Evolutionary conservation across 2,888 invertebrate species (phyloP).

Genomic region (Trachelus tabidus): DNA sequence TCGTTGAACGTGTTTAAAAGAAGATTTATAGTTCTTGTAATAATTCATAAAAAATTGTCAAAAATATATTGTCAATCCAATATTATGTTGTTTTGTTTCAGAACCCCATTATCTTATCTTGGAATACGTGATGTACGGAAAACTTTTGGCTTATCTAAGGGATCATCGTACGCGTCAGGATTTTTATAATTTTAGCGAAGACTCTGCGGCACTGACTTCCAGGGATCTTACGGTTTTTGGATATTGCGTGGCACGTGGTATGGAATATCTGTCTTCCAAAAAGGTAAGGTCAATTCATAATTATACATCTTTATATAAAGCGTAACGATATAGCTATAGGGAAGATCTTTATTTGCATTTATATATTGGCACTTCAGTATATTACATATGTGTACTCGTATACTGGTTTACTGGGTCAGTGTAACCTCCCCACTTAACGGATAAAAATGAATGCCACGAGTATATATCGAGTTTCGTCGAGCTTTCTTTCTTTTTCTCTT

Average conservation of each 20-base stretch:
- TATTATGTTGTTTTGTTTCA: constrained; percentile 61
- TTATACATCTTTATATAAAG: background rate
- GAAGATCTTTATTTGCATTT: background rate
- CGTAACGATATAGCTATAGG: background rate
- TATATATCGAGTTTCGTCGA: background rate
- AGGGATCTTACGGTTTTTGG: constrained; percentile 83
- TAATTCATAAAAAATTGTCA: background rate
- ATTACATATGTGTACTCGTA: constrained; percentile 1
- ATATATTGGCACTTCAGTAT: background rate
- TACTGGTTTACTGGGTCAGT: background rate
- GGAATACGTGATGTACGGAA: constrained; percentile 89
- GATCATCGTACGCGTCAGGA: constrained; percentile 71
- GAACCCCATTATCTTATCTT: constrained; percentile 86
- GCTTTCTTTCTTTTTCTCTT: background rate
- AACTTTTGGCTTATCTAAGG: constrained; percentile 80
- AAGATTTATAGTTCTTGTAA: background rate
- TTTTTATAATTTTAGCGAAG: constrained; percentile 74
- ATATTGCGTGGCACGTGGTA: constrained; percentile 84
- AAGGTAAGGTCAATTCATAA: constrained; percentile 70
- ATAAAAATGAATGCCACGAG: background rate
- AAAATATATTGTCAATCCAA: background rate
- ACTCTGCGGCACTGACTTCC: constrained; percentile 75
- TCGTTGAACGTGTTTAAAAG: background rate
- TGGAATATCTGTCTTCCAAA: constrained; percentile 85
- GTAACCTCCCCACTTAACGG: background rate